Conservation (phyloP, 1,140 invertebrate species). For the Pinna nobilis region DNA sequence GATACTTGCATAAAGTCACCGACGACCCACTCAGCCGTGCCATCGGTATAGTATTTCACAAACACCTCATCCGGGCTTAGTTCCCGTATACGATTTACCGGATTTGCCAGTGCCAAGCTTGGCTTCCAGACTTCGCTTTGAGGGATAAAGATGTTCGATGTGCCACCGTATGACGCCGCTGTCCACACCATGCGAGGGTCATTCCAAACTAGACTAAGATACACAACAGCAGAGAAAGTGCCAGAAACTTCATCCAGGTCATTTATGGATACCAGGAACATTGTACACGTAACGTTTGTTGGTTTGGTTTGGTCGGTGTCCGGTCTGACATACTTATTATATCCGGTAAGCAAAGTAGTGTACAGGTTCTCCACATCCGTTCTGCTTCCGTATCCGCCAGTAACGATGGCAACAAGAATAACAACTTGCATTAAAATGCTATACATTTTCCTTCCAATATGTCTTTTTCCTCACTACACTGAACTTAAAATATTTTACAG, state of each 20-base stretch:
- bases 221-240: conserved; percentile 1
- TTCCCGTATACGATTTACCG: too few species aligned
- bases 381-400: too few species aligned
- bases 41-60: conserved; percentile 78
- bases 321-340: neutral
- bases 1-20: conserved; percentile 97
- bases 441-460: too few species aligned
- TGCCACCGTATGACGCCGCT: conserved; percentile 21
- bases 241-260: conserved; percentile 7
- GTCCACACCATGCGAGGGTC: conserved; percentile 11
- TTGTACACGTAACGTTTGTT: neutral
- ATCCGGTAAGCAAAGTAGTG: neutral
- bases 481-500: too few species aligned
- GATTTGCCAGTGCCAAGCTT: conserved; percentile 41
- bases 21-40: conserved; percentile 95
- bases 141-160: conserved; percentile 33
- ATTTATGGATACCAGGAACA: neutral
- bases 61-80: conserved; percentile 15
- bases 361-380: neutral
- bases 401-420: too few species aligned
- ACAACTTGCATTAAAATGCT: too few species aligned
- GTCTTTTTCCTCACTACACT: too few species aligned
- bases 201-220: neutral
- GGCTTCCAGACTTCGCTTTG: conserved; percentile 33
- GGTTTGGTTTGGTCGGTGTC: neutral